Conservation (phyloP, 1,140 invertebrate genomes). For the Platorchestia sp. region DNA sequence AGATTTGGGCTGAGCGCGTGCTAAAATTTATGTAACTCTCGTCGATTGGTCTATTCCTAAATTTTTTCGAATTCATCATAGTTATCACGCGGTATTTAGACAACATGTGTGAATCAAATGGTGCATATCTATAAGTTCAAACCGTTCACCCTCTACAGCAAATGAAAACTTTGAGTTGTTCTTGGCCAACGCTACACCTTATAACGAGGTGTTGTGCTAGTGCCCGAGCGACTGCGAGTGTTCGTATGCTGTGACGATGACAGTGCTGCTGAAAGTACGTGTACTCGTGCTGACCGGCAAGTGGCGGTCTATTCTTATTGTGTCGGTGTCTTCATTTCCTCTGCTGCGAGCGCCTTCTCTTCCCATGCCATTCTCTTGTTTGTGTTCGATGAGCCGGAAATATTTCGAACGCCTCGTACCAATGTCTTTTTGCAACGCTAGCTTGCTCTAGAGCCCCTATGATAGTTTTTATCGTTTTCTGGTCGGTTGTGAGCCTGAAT, state of each 20-base stretch:
- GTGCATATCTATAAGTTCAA: background rate
- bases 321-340: constrained; percentile 10
- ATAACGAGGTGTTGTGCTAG: background rate
- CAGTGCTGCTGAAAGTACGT: background rate
- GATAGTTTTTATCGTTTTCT: background rate
- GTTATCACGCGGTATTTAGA: no score
- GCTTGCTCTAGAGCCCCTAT: background rate
- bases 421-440: background rate
- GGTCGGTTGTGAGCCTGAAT: background rate
- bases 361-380: constrained; percentile 11
- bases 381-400: background rate
- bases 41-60: background rate
- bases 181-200: background rate
- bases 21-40: background rate
- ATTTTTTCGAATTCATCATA: background rate
- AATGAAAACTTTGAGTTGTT: background rate
- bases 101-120: background rate
- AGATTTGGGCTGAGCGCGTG: background rate
- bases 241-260: background rate
- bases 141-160: background rate
- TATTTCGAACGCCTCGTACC: background rate
- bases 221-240: background rate
- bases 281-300: background rate
- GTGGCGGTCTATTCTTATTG: constrained; percentile 4
- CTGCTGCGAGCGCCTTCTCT: background rate